Conservation (phyloP, 1,140 invertebrate species). For the Drosophila subpulchrella region DNA sequence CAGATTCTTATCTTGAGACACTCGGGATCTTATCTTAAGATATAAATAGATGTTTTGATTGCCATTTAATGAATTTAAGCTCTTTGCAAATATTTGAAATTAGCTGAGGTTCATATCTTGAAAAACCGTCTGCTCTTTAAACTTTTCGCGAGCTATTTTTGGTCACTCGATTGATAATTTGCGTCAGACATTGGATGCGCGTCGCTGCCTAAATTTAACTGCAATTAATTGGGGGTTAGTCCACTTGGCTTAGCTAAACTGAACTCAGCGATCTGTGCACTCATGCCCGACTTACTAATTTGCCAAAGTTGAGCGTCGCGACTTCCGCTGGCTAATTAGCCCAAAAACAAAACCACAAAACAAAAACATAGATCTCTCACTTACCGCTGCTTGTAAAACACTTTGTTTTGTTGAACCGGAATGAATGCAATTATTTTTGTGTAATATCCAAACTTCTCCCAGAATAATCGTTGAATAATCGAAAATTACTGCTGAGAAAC, state of each 20-base stretch:
- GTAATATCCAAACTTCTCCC: conserved; percentile 17
- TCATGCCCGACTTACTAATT: conserved; percentile 56
- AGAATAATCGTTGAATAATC: background rate
- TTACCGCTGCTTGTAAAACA: conserved; percentile 32
- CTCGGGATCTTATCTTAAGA: background rate
- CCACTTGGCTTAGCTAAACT: conserved; percentile 35
- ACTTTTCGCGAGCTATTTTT: conserved; percentile 47
- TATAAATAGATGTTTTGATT: background rate
- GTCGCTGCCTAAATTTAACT: conserved; percentile 64
- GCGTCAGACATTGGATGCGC: conserved; percentile 30
- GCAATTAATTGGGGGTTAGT: conserved; percentile 52
- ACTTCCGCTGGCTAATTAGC: conserved; percentile 46
- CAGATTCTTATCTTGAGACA: background rate
- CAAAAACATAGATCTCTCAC: conserved; percentile 15
- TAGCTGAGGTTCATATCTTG: background rate
- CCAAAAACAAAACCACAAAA: conserved; percentile 22
- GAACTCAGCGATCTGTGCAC: conserved; percentile 49
- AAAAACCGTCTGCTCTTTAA: background rate
- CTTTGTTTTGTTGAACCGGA: background rate
- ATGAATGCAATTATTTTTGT: conserved; percentile 5
- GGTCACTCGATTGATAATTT: conserved; percentile 55
- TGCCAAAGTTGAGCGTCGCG: conserved; percentile 22
- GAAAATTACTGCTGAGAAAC: background rate
- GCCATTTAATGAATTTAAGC: background rate
- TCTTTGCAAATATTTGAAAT: background rate